phyloP scores from a whole-genome alignment of 2,113 vertebrate species.

The Zeus faber region DNA sequence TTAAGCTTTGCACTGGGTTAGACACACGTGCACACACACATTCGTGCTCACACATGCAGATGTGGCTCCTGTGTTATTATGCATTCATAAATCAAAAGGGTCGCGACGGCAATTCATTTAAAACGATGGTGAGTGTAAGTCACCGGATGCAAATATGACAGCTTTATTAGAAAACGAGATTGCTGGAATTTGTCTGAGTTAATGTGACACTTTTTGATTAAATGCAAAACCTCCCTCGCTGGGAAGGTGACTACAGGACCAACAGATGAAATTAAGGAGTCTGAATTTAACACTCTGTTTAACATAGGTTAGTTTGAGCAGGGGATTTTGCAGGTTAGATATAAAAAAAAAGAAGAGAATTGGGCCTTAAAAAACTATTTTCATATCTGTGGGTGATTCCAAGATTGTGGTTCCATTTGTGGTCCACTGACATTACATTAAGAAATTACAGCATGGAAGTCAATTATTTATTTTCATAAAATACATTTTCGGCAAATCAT shows the following conservation, averaged over 20 bases:
- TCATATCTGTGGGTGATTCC: too few species aligned
- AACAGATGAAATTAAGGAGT: not conserved
- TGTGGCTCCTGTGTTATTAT: constrained; percentile 51
- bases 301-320: not conserved
- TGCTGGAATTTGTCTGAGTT: constrained; percentile 70
- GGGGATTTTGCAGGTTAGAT: too few species aligned
- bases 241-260: not conserved
- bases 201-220: constrained; percentile 66
- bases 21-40: not conserved
- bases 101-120: constrained; percentile 66
- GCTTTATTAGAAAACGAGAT: constrained; percentile 72
- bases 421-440: too few species aligned
- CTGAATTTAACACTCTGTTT: not conserved
- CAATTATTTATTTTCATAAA: too few species aligned
- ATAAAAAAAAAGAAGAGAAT: too few species aligned
- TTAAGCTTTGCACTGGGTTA: constrained; percentile 29
- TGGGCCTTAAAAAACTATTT: too few species aligned
- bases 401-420: too few species aligned
- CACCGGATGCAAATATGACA: constrained; percentile 70
- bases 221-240: constrained; percentile 16
- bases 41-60: not conserved
- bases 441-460: too few species aligned
- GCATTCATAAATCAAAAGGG: constrained; percentile 67
- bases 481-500: too few species aligned
- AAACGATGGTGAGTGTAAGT: constrained; percentile 64